Evolutionary conservation across 2,113 vertebrate species (phyloP).

Genomic region (Uria aalge): DNA sequence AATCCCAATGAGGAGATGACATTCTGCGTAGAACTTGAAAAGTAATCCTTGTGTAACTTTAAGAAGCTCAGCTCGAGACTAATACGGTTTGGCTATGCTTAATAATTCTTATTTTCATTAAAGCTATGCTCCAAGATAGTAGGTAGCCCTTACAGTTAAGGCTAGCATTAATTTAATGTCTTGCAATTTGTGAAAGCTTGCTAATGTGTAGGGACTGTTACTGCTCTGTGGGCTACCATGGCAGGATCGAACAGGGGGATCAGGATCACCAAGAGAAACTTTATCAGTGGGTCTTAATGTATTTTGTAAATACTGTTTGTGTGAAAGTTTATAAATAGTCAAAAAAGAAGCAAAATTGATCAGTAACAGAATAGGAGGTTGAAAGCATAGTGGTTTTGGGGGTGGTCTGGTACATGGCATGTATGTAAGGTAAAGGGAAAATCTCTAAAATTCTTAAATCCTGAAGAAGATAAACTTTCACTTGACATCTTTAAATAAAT

Average conservation of each 20-base stretch:
- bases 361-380: not conserved
- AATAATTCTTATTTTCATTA: not conserved
- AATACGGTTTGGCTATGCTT: rapidly evolving
- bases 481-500: too few species aligned
- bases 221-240: rapidly evolving
- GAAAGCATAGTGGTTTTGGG: not conserved
- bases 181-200: not conserved
- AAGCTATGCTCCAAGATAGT: not conserved
- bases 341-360: not conserved
- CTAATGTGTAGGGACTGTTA: not conserved
- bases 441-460: not conserved
- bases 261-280: not conserved
- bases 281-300: not conserved
- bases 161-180: not conserved
- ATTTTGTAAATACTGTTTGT: not conserved
- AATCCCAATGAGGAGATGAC: not conserved
- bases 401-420: rapidly evolving
- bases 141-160: not conserved
- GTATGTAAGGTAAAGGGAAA: rapidly evolving
- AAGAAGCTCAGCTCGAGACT: not conserved
- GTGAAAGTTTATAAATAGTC: not conserved
- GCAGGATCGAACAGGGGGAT: not conserved
- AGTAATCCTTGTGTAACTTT: not conserved
- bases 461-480: not conserved
- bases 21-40: not conserved